phyloP scores from a whole-genome alignment of 2,797 vertebrate genomes.

The Acanthurus leucopareius region DNA sequence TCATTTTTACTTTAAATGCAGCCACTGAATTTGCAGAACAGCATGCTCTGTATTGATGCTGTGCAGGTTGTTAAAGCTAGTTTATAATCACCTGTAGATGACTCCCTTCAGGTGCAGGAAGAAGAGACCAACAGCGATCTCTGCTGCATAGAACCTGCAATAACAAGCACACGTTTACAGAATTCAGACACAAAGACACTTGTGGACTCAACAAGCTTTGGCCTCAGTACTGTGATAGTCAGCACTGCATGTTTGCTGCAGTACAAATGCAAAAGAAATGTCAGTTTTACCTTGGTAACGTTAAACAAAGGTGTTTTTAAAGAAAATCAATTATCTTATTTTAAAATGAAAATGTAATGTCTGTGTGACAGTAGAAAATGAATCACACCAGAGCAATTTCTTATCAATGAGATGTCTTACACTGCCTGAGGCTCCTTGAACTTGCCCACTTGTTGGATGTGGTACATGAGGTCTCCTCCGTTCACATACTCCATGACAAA shows the following conservation, averaged over 20 bases:
- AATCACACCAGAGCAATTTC: neutral
- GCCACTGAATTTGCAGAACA: neutral
- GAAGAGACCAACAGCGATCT: constrained; percentile 95
- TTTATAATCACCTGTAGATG: constrained; percentile 92
- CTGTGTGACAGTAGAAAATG: too few species aligned
- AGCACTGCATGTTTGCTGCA: too few species aligned
- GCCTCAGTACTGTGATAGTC: too few species aligned
- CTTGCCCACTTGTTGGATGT: constrained; percentile 91
- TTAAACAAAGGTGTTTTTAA: too few species aligned
- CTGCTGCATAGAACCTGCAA: constrained; percentile 97
- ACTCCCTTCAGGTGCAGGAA: constrained; percentile 95
- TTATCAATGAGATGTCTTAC: constrained; percentile 83
- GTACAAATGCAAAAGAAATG: too few species aligned
- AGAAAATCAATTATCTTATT: too few species aligned
- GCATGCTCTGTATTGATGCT: neutral
- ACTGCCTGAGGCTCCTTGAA: constrained; percentile 99
- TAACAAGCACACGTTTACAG: constrained; percentile 49
- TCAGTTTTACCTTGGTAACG: too few species aligned
- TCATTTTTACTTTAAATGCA: neutral
- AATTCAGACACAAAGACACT: neutral
- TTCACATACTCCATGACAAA: constrained; percentile 99
- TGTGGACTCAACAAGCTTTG: too few species aligned
- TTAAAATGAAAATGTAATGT: too few species aligned
- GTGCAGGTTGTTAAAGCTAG: neutral
- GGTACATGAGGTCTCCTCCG: constrained; percentile 97